These are phyloP conservation scores for Astreopora myriophthalma DNA, from an alignment of 64 coral and sea anemone genomes.

Conservation along the genomic window DNA sequence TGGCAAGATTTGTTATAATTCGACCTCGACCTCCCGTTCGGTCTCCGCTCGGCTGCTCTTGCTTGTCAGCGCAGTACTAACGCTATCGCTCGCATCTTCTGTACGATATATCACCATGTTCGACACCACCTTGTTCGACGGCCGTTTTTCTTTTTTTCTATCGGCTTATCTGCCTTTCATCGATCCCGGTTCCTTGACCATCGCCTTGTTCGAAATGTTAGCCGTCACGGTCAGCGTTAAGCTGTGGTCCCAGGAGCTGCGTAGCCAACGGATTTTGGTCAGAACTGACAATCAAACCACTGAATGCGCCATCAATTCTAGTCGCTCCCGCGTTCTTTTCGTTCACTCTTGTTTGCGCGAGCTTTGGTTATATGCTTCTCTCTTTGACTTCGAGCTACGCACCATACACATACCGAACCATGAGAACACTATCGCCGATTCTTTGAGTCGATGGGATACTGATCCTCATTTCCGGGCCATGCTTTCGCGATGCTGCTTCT, in stretches of 20 bases:
- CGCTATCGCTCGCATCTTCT: constrained; percentile 55
- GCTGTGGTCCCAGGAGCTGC: background rate
- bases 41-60: constrained; percentile 18
- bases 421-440: background rate
- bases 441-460: background rate
- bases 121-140: background rate
- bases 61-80: constrained; percentile 63
- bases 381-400: background rate
- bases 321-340: background rate
- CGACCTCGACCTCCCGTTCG: constrained; percentile 37
- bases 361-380: background rate
- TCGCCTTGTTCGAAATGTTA: background rate
- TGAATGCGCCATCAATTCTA: background rate
- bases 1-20: constrained; percentile 13
- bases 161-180: background rate
- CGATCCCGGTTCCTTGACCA: background rate
- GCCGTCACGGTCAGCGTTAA: background rate
- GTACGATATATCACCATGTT: background rate
- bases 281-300: background rate
- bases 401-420: background rate
- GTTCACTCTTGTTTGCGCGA: background rate
- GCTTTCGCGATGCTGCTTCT: background rate
- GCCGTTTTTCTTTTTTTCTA: background rate
- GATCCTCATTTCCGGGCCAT: background rate
- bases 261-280: background rate